phyloP scores from a whole-genome alignment of 2,113 vertebrate species.

The Mus musculus region GRCm39 chr3:44489501-44490000 shows the following conservation, averaged over 20 bases:
- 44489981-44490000: neutral
- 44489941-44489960: neutral
- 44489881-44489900: neutral
- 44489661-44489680: no score
- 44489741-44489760: neutral
- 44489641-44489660: no score
- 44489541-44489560: no score
- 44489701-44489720: neutral
- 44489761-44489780: neutral
- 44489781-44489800: neutral
- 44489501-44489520: no score
- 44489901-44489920: neutral
- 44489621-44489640: no score
- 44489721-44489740: neutral
- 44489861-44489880: neutral
- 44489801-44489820: neutral
- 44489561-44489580: no score
- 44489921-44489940: neutral
- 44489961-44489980: neutral
- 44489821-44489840: neutral
- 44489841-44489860: neutral
- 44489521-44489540: no score
- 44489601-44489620: no score
- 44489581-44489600: no score
- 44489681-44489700: neutral